A percentile compares a stretch with the other conserved stretches of the same genome.
These are phyloP conservation scores for Hyposoter dolosus DNA, from an alignment of 2,888 invertebrate species.

Conservation along the genomic window DNA sequence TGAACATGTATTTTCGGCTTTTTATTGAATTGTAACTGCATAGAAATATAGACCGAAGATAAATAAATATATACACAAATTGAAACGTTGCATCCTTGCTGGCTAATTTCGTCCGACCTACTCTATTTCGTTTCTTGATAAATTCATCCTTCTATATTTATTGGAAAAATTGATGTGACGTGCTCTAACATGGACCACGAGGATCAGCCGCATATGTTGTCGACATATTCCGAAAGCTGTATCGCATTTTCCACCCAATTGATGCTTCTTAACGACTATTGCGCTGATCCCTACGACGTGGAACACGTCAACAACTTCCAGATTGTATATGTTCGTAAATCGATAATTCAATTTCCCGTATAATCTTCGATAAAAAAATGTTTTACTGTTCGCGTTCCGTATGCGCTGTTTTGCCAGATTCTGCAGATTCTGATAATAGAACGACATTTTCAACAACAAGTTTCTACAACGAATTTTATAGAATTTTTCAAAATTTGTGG, in stretches of 20 bases:
- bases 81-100: neutral
- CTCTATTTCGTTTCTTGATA: neutral
- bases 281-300: slow-evolving; percentile 24
- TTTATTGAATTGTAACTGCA: neutral
- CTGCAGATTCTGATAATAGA: no score
- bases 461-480: no score
- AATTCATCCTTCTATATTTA: neutral
- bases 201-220: slow-evolving; percentile 65
- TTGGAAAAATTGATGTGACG: slow-evolving; percentile 53
- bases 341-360: neutral
- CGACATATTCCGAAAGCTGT: slow-evolving; percentile 42
- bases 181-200: slow-evolving; percentile 67
- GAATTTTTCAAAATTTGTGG: no score
- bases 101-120: neutral
- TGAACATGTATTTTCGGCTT: no score
- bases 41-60: neutral
- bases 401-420: neutral
- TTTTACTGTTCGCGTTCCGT: neutral
- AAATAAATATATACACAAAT: neutral
- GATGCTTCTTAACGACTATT: slow-evolving; percentile 46
- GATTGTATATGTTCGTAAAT: neutral
- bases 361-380: neutral
- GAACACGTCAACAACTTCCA: slow-evolving; percentile 3
- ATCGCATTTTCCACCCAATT: slow-evolving; percentile 66
- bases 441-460: no score